Conservation (phyloP, 2,113 vertebrate genomes). For the Porphyrio hochstetteri region DNA sequence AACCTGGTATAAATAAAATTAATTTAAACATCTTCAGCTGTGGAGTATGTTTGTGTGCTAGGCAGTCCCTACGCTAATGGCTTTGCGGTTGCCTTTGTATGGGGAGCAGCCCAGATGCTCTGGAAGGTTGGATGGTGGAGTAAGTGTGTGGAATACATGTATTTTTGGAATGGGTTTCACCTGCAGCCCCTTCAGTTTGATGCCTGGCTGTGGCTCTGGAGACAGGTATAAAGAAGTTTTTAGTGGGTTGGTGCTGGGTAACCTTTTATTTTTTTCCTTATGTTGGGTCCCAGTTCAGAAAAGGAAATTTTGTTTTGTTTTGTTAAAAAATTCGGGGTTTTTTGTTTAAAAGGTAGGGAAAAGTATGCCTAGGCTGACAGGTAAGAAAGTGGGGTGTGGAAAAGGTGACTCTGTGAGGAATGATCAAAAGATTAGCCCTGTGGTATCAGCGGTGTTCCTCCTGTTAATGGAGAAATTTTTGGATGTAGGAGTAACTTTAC, state of each 20-base stretch:
- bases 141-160: rapidly evolving
- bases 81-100: background rate
- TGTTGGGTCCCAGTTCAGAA: background rate
- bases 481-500: background rate
- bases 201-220: background rate
- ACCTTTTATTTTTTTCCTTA: background rate
- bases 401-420: background rate
- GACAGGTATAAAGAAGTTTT: background rate
- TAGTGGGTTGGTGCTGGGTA: background rate
- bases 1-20: slow-evolving; percentile 68
- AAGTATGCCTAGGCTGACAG: background rate
- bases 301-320: background rate
- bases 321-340: too few species aligned
- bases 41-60: slow-evolving; percentile 18
- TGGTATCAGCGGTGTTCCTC: background rate
- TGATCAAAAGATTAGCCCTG: background rate
- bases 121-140: background rate
- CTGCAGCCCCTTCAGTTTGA: background rate
- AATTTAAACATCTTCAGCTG: slow-evolving; percentile 56
- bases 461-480: background rate
- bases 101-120: background rate
- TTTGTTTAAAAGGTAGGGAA: background rate
- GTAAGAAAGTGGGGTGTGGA: background rate
- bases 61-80: background rate
- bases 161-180: background rate